Percentiles rank a stretch among this genome's conserved stretches.
Conservation (phyloP, 2,797 vertebrate species). For the Falco rusticolus region DNA sequence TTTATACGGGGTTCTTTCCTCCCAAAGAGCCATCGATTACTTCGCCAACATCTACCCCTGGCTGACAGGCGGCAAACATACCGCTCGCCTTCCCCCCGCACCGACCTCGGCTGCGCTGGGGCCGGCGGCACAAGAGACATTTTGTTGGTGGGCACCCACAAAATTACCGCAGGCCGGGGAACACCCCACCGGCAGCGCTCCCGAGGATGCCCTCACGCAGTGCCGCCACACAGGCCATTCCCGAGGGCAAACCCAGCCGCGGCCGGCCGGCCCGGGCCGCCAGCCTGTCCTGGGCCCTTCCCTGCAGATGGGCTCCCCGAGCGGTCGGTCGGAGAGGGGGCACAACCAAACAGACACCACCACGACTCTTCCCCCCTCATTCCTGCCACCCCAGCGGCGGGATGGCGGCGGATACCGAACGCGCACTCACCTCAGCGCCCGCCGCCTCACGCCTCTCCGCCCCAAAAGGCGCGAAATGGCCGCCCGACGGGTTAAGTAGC, state of each 20-base stretch:
- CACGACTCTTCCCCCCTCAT: accelerated
- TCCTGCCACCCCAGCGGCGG: accelerated
- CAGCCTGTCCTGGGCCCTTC: too few species aligned
- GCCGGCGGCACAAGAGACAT: neutral
- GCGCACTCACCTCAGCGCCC: accelerated
- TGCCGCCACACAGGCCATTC: accelerated
- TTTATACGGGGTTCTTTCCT: accelerated
- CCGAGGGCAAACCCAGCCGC: accelerated
- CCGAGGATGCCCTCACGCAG: accelerated
- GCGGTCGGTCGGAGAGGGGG: accelerated
- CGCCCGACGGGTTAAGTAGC: neutral
- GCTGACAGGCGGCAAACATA: accelerated
- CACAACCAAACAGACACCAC: accelerated
- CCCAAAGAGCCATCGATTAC: accelerated
- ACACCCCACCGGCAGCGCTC: accelerated
- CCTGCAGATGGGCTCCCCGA: accelerated
- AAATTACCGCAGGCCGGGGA: accelerated
- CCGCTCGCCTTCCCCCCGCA: too few species aligned
- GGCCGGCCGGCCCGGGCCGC: too few species aligned
- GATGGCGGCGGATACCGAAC: neutral
- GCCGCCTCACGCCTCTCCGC: accelerated
- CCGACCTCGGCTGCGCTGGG: too few species aligned
- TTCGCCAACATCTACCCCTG: neutral
- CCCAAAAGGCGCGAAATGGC: accelerated
- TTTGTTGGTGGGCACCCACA: accelerated